Evolutionary conservation across 35 echinoderm and acorn worm genomes (phyloP).

Genomic region (Amphiura filiformis): DNA sequence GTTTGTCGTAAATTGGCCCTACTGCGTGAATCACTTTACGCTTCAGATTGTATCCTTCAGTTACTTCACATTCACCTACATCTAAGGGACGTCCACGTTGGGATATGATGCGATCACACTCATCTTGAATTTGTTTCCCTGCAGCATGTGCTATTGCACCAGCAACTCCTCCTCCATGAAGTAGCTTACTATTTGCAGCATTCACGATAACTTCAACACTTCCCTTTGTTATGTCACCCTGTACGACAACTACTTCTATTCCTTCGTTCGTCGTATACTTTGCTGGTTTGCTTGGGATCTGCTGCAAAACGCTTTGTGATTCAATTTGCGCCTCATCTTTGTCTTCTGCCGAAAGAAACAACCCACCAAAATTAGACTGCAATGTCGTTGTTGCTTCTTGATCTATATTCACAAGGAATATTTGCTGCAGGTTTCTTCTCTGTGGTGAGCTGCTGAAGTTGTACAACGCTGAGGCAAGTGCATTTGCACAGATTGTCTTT

Average conservation of each 20-base stretch:
- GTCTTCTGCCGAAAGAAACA: no score
- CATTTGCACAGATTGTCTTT: no score
- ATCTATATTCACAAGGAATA: no score
- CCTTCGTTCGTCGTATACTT: background rate
- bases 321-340: no score
- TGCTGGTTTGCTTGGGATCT: no score
- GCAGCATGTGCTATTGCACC: slow-evolving; percentile 6
- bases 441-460: no score
- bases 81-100: background rate
- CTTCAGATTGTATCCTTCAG: background rate
- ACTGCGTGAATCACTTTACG: background rate
- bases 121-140: background rate
- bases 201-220: slow-evolving; percentile 40
- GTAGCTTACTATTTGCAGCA: slow-evolving; percentile 21
- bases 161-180: slow-evolving; percentile 22
- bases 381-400: no score
- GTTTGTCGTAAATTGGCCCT: background rate
- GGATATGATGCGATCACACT: background rate
- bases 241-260: background rate
- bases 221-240: slow-evolving; percentile 19
- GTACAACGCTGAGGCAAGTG: no score
- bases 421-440: no score
- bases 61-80: background rate
- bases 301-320: no score
- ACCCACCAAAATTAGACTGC: no score